These are phyloP conservation scores for Pachymerium ferrugineum DNA, from an alignment of 2,888 invertebrate genomes.

Conservation along the genomic window DNA sequence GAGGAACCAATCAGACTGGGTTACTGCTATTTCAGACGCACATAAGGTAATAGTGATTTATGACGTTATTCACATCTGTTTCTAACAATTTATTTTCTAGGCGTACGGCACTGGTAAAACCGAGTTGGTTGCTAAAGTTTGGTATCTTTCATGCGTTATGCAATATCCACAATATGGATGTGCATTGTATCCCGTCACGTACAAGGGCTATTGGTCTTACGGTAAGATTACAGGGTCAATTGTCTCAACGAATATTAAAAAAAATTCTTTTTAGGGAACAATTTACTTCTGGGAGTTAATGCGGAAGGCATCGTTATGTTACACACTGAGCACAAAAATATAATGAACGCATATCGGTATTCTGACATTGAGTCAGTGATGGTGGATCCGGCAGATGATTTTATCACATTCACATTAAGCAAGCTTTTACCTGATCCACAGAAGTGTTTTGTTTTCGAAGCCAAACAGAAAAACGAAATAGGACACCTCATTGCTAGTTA, in stretches of 20 bases:
- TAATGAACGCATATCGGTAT: slow-evolving; percentile 84
- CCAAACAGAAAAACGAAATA: slow-evolving; percentile 81
- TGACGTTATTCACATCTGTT: neutral
- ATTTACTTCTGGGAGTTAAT: slow-evolving; percentile 73
- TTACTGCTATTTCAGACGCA: slow-evolving; percentile 46
- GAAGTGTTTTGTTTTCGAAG: slow-evolving; percentile 90
- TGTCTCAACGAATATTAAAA: neutral
- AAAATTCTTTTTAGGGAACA: slow-evolving; percentile 47
- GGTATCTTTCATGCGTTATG: slow-evolving; percentile 92
- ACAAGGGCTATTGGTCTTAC: slow-evolving; percentile 90
- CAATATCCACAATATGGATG: slow-evolving; percentile 90
- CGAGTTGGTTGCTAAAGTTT: slow-evolving; percentile 84
- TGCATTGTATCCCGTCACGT: slow-evolving; percentile 79
- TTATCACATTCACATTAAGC: slow-evolving; percentile 80
- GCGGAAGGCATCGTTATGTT: slow-evolving; percentile 86
- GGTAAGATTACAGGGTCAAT: slow-evolving; percentile 50
- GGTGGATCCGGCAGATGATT: slow-evolving; percentile 85
- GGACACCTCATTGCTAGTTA: slow-evolving; percentile 88
- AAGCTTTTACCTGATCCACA: slow-evolving; percentile 60
- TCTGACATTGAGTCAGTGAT: slow-evolving; percentile 83
- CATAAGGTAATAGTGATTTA: slow-evolving; percentile 45
- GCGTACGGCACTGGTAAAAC: slow-evolving; percentile 82
- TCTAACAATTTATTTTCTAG: slow-evolving; percentile 38
- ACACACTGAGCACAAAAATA: slow-evolving; percentile 84
- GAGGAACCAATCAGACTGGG: slow-evolving; percentile 46